Conservation (phyloP, 2,797 vertebrate genomes). For the Pangasius sanitwongsei region DNA sequence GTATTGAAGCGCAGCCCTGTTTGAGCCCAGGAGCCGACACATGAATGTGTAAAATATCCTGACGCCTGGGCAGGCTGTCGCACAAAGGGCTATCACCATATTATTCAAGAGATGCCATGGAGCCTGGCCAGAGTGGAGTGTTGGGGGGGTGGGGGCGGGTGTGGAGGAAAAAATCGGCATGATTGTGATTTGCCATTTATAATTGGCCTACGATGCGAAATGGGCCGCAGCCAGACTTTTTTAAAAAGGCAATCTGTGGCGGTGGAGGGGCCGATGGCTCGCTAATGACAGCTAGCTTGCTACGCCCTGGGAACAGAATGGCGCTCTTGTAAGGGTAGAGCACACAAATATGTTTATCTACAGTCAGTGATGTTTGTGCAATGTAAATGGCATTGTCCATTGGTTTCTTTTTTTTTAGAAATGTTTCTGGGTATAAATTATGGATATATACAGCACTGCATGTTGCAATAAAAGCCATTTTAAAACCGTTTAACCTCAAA, state of each 20-base stretch:
- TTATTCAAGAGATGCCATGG: constrained; percentile 74
- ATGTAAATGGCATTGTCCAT: constrained; percentile 60
- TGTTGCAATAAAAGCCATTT: not conserved
- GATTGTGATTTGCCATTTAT: constrained; percentile 77
- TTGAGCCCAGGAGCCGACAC: constrained; percentile 56
- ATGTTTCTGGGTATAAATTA: constrained; percentile 47
- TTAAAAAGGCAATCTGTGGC: constrained; percentile 77
- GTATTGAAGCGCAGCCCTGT: constrained; percentile 42
- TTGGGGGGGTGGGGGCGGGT: constrained; percentile 55
- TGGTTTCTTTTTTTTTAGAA: constrained; percentile 50
- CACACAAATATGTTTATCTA: constrained; percentile 65
- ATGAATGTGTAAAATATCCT: constrained; percentile 74
- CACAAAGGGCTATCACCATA: constrained; percentile 74
- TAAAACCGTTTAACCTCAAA: constrained; percentile 28
- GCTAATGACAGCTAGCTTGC: constrained; percentile 75
- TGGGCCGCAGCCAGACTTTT: constrained; percentile 70
- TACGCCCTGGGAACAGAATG: constrained; percentile 68
- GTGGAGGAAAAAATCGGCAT: constrained; percentile 64
- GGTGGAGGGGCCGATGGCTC: constrained; percentile 73
- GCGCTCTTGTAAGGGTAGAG: constrained; percentile 59
- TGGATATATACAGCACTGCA: constrained; percentile 29
- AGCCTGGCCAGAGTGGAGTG: constrained; percentile 69
- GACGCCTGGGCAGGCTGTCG: constrained; percentile 68
- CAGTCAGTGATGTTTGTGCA: constrained; percentile 56
- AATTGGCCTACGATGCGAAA: constrained; percentile 74